Evolutionary conservation across 2,888 invertebrate species (phyloP), one percentile per base, ranked within the genome.

Genomic region (Antheraea yamamai): DNA sequence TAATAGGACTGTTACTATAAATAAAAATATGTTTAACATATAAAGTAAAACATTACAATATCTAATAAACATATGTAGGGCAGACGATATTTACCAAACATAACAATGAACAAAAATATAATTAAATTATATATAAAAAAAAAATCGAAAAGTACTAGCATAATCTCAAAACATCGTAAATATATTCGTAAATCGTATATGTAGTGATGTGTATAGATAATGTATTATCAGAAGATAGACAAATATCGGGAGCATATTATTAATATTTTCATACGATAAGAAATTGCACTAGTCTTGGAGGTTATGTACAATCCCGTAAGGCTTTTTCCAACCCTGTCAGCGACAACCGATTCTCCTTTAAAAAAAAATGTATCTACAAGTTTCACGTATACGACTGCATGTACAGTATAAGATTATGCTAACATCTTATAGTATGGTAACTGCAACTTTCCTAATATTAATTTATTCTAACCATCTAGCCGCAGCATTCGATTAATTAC

Each of bases 301-400:
- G 51, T 61, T 58, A 71, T 68, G 87, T 89, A 88, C 88, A 84
- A 82, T 82, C 81, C 81, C 82, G 74, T 88, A 89, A 91, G 89
- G 89, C 90, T 85, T 81, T 81, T 82, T 84, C 83, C 86, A 84
- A 91, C 91, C 91, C 90, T 92, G 90, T 91, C 83, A 86, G 16
- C 39, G 58, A 73, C 70, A 35, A 73, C 64, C 64, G 47, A 71
- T 30, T 79, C 83, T 84, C 83, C 78, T 81, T 84, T 81, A 80
- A 79, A 83, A 47, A n/a, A 82, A 83, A 80, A 84, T 83, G 81
- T 84, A 84, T 80, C 51, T 73, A 73, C 74, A 64, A 66, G 72
- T 52, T 72, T 81, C 84, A 88, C 87, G 82, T 90, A 91, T 88
- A 90, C 91, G 92, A 93, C 93, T 93, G 92, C 94, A 93, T 93